These are phyloP conservation scores for Ranitomeya imitator DNA, from an alignment of 2,113 vertebrate species.

Conservation along the genomic window DNA sequence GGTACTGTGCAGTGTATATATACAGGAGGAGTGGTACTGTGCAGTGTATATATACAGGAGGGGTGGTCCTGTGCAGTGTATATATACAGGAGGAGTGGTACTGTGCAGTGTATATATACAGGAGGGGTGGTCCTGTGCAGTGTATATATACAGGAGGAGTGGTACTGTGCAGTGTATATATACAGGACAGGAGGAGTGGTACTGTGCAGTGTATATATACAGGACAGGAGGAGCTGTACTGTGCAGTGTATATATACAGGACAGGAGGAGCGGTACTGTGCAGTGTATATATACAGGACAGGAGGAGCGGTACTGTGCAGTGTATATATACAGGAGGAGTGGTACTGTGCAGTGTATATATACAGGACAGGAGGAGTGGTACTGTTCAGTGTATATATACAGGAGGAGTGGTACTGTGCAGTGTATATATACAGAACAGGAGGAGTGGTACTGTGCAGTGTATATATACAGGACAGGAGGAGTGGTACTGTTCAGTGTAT, in stretches of 20 bases:
- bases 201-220: not conserved
- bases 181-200: not conserved
- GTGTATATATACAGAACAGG: too few species aligned
- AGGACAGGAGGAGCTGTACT: not conserved
- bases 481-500: not conserved
- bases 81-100: not conserved
- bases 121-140: not conserved
- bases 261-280: not conserved
- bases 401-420: not conserved
- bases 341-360: not conserved
- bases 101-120: not conserved
- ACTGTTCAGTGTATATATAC: too few species aligned
- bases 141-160: not conserved
- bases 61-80: not conserved
- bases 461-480: not conserved
- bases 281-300: not conserved
- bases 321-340: not conserved
- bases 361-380: too few species aligned
- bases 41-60: not conserved
- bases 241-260: not conserved
- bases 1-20: not conserved
- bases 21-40: not conserved
- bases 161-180: not conserved
- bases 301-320: constrained; percentile 1
- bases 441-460: too few species aligned